Evolutionary conservation across 37 sponge, comb jelly and placozoan genomes (phyloP), one percentile per base, ranked within the genome.

Genomic region (Diacarnus erythraeanus): DNA sequence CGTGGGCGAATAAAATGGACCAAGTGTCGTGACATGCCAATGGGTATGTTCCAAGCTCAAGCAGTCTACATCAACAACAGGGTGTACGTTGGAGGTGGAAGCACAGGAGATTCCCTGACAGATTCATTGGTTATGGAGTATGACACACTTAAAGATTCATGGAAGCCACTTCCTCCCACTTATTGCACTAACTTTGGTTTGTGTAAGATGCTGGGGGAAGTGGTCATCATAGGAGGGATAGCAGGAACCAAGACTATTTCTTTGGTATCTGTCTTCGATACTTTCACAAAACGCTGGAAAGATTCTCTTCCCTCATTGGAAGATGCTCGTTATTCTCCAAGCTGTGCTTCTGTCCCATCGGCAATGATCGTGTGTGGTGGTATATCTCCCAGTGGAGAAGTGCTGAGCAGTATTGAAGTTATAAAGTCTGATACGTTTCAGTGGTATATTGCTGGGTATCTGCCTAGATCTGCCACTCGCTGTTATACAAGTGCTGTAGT

Each of bases 51-150:
- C 77, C 68, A 69, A 70, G 77, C 82, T 22, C 77, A 84, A 36
- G 63, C 51, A 0, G 42, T 69, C 34, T 38, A 68, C 33, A n/a
- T 84, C 22, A 41, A 30, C 36, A 58, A 41, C 59, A 69, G 34
- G 59, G 71, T 84, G 60, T 84, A 77, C 71, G 23, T 84, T 6
- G 84, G 84, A 0, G 77, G 84, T 1, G 84, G 77, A 3, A 69
- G 36, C n/a, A 78, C 86, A 23, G 75, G 67, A 34, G 25, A 67
- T 21, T 64, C 20, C 10, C 37, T 3, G 17, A 47, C 79, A 5
- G 74, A 72, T 41, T 29, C 35, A 17, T 44, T 70, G 9, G 73
- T 84, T 34, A 77, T 71, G 42, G 77, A 77, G 34, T 84, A 77
- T 61, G 42, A 71, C 77, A 37, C 60, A 6, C 26, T 1, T 6